Evolutionary conservation across 2,113 vertebrate species (phyloP), one percentile per base, ranked within the genome.

Genomic region (Laterallus jamaicensis): DNA sequence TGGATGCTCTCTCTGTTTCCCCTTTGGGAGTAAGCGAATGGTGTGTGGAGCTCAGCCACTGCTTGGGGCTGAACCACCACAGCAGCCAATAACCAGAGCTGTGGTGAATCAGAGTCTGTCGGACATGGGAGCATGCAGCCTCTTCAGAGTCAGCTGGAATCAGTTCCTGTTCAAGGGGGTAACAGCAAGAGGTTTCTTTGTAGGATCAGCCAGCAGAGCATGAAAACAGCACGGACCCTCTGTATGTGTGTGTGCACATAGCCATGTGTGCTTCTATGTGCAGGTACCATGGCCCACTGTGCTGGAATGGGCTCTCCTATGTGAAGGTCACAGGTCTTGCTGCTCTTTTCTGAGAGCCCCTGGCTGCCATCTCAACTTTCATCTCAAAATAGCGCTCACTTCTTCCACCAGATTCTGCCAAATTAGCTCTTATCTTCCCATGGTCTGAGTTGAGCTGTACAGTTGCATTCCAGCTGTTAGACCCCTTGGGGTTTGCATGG

Each of bases 241-340:
- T 13, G 13, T 26, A 25, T 28, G 25, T 1, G 1, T 42, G 68
- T 1, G 1, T 49, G 49, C 55, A 78, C 24, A 39, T 26, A 58
- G 71, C 12, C 3, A 0, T 8, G 1, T 8, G 22, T 50, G 31
- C 37, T 32, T 31, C 10, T 22, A 11, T 1, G 18, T 58, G 63
- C n/a, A 2, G 3, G 31, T 47, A 37, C 13, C 39, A 16, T 2
- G 3, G 29, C 39, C 7, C 1, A 2, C 44, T 29, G 44, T 18
- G 32, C 59, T 73, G 42, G 35, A n/a, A 54, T 2, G 2, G 10
- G 79, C 66, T 87, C n/a, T 64, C 42, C 85, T 20, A 3, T 0
- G 1, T 0, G 0, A 76, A 60, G 32, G 40, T 10, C 59, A 42
- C 35, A 42, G 32, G 56, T 73, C 42, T 71, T 76, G 32, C 50